Evolutionary conservation across 1,140 invertebrate genomes (phyloP).

Genomic region (Lasioglossum baleicum): DNA sequence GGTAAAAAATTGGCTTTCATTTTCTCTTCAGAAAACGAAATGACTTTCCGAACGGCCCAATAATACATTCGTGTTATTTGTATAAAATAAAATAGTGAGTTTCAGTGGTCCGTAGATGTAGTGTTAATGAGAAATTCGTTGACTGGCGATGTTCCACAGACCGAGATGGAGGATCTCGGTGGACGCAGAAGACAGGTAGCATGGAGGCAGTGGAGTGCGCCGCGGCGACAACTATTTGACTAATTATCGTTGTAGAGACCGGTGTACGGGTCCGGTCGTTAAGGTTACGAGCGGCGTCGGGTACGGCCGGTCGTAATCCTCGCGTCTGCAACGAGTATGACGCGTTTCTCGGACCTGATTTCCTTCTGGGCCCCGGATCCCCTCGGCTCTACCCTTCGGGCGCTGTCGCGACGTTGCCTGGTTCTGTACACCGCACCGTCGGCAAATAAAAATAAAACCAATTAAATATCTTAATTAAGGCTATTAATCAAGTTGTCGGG

Average conservation of each 20-base stretch:
- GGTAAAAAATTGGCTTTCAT: too few relatives aligned
- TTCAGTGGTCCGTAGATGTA: too few relatives aligned
- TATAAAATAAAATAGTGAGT: too few relatives aligned
- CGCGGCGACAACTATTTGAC: not conserved
- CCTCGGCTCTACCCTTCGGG: not conserved
- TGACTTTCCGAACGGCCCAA: too few relatives aligned
- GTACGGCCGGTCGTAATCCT: slow-evolving; percentile 2
- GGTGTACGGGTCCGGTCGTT: not conserved
- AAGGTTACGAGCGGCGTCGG: not conserved
- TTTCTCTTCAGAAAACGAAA: too few relatives aligned
- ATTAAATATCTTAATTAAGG: slow-evolving; percentile 80
- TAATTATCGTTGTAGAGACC: not conserved
- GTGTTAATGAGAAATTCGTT: too few relatives aligned
- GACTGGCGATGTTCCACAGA: too few relatives aligned
- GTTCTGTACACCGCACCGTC: slow-evolving; percentile 51
- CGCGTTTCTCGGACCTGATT: slow-evolving; percentile 4
- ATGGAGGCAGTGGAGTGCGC: not conserved
- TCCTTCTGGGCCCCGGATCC: not conserved
- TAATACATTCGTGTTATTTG: too few relatives aligned
- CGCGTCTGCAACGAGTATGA: not conserved
- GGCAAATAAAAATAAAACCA: slow-evolving; percentile 78
- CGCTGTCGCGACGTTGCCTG: slow-evolving; percentile 62
- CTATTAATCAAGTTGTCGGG: slow-evolving; percentile 79
- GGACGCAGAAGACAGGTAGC: not conserved
- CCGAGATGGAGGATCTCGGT: too few relatives aligned